phyloP scores from a whole-genome alignment of 2,113 vertebrate genomes.

The Turnix velox region DNA sequence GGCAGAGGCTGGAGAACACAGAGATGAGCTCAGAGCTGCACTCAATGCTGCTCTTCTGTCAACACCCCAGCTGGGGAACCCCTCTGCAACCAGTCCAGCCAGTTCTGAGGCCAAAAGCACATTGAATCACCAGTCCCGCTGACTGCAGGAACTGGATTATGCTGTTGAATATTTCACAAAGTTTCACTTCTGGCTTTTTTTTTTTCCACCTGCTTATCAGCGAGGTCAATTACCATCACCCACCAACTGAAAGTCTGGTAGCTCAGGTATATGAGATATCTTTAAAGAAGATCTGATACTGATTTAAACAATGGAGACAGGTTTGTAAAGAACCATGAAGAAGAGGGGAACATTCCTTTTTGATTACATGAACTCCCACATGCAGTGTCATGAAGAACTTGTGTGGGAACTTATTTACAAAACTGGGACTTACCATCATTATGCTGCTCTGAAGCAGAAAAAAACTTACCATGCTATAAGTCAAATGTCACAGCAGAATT shows the following conservation, averaged over 20 bases:
- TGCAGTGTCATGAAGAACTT: constrained; percentile 48
- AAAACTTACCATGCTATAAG: constrained; percentile 36
- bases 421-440: constrained; percentile 23
- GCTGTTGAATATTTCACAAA: background rate
- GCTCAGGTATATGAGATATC: background rate
- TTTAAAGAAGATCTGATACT: background rate
- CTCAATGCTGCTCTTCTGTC: background rate
- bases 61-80: background rate
- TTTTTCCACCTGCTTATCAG: background rate
- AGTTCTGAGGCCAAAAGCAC: background rate
- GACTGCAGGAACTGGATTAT: background rate
- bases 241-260: no score
- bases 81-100: background rate
- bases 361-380: constrained; percentile 59
- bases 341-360: constrained; percentile 55
- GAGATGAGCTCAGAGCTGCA: background rate
- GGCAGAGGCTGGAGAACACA: background rate
- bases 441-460: background rate
- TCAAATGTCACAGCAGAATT: constrained; percentile 55
- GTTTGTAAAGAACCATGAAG: background rate
- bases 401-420: constrained; percentile 70
- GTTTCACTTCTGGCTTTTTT: background rate
- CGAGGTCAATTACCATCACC: background rate
- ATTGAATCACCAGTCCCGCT: background rate
- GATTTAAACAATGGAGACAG: background rate